Evolutionary conservation across 2,888 invertebrate species (phyloP).

Genomic region (Mayetiola destructor): DNA sequence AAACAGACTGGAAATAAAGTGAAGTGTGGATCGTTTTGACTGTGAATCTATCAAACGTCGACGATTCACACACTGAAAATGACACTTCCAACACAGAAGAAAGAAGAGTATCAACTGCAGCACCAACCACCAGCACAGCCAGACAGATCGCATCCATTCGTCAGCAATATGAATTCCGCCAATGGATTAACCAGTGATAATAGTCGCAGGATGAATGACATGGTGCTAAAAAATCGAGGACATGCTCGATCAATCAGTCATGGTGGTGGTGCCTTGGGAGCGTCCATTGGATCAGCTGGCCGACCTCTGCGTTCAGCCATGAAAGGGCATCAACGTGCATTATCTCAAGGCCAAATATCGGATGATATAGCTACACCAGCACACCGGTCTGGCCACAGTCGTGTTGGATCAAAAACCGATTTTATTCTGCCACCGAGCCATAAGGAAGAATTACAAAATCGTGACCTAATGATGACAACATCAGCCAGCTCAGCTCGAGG

Average conservation of each 20-base stretch:
- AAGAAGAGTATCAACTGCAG: slow-evolving; percentile 19
- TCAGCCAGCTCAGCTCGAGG: slow-evolving; percentile 43
- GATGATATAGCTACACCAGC: slow-evolving; percentile 32
- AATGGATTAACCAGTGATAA: neutral
- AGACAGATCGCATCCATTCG: neutral
- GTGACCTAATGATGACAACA: slow-evolving; percentile 28
- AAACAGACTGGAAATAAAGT: no score
- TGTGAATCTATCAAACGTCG: neutral
- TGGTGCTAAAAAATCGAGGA: slow-evolving; percentile 31
- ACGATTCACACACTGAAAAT: slow-evolving; percentile 2
- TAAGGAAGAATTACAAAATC: slow-evolving; percentile 58
- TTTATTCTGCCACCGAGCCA: slow-evolving; percentile 79
- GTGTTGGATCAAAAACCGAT: slow-evolving; percentile 74
- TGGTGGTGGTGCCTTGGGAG: slow-evolving; percentile 46
- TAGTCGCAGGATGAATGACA: slow-evolving; percentile 16
- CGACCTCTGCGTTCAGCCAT: slow-evolving; percentile 58
- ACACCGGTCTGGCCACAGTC: slow-evolving; percentile 51
- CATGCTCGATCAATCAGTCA: slow-evolving; percentile 76
- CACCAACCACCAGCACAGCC: slow-evolving; percentile 4
- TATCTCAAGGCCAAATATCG: slow-evolving; percentile 75
- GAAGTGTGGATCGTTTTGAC: neutral
- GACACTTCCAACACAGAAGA: neutral
- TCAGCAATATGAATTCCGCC: neutral
- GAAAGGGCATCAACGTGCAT: slow-evolving; percentile 68
- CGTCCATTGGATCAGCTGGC: slow-evolving; percentile 27